Percentiles rank a stretch among this genome's conserved stretches.
phyloP scores from a whole-genome alignment of 2,113 vertebrate genomes.

The Solea senegalensis region DNA sequence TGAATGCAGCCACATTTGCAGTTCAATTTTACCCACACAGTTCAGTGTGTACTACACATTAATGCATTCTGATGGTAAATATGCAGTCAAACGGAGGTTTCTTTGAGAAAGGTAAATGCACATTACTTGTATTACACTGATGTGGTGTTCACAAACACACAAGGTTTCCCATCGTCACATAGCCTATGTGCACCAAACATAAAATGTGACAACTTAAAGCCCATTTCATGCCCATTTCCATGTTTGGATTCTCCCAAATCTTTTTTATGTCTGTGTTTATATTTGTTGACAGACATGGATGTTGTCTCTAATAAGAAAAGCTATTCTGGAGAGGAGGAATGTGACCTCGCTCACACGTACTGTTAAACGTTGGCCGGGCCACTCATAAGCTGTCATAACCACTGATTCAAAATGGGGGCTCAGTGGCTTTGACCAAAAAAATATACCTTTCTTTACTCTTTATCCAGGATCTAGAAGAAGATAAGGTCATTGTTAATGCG shows the following conservation, averaged over 20 bases:
- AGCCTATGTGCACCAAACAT: neutral
- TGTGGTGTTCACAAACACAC: neutral
- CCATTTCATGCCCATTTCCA: neutral
- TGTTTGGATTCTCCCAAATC: slow-evolving; percentile 10
- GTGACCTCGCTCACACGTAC: slow-evolving; percentile 37
- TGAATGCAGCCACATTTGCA: neutral
- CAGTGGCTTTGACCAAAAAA: slow-evolving; percentile 1
- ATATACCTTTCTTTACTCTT: slow-evolving; percentile 15
- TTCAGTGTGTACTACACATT: slow-evolving; percentile 13
- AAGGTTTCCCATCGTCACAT: neutral
- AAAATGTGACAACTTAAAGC: slow-evolving; percentile 7
- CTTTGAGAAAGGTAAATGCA: neutral
- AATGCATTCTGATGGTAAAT: too few species aligned
- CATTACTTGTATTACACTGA: neutral
- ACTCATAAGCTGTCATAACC: slow-evolving; percentile 16
- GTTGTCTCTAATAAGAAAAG: slow-evolving; percentile 61
- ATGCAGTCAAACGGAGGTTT: neutral
- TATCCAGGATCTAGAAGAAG: slow-evolving; percentile 20
- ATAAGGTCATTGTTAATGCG: slow-evolving; percentile 44
- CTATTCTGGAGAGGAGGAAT: slow-evolving; percentile 58
- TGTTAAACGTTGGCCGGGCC: slow-evolving; percentile 24
- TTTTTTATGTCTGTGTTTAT: slow-evolving; percentile 26
- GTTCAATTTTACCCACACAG: slow-evolving; percentile 14
- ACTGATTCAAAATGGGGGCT: slow-evolving; percentile 20
- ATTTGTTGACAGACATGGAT: slow-evolving; percentile 50